Evolutionary conservation across 2,113 vertebrate species (phyloP).

Genomic region (Hemibagrus wyckioides): DNA sequence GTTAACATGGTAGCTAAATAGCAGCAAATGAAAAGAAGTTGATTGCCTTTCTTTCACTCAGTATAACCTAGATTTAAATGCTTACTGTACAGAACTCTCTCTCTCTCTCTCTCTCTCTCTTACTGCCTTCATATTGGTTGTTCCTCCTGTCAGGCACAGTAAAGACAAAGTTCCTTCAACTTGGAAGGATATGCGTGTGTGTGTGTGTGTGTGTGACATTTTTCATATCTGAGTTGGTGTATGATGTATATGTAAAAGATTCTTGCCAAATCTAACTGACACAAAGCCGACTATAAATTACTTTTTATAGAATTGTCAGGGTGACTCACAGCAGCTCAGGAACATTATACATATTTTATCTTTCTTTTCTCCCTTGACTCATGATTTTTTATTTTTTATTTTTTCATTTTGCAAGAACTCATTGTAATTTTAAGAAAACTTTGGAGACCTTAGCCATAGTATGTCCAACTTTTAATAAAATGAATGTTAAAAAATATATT

Average conservation of each 20-base stretch:
- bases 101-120: background rate
- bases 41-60: background rate
- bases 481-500: background rate
- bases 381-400: background rate
- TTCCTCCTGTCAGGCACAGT: background rate
- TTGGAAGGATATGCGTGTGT: background rate
- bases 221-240: background rate
- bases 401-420: background rate
- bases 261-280: background rate
- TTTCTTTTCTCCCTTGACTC: background rate
- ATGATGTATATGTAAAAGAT: background rate
- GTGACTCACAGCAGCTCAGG: conserved; percentile 1
- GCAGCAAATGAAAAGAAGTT: background rate
- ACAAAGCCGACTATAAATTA: conserved; percentile 15
- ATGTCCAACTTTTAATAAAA: background rate
- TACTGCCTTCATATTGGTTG: background rate
- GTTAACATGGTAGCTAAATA: background rate
- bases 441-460: background rate
- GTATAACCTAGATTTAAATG: background rate
- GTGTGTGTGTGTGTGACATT: background rate
- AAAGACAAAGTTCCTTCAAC: background rate
- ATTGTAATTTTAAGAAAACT: background rate
- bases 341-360: background rate
- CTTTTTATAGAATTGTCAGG: conserved; percentile 4
- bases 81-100: background rate